A percentile compares a stretch with the other conserved stretches of the same genome.
Evolutionary conservation across 1,140 invertebrate species (phyloP).

Genomic region (Aphaenogaster rudis): DNA sequence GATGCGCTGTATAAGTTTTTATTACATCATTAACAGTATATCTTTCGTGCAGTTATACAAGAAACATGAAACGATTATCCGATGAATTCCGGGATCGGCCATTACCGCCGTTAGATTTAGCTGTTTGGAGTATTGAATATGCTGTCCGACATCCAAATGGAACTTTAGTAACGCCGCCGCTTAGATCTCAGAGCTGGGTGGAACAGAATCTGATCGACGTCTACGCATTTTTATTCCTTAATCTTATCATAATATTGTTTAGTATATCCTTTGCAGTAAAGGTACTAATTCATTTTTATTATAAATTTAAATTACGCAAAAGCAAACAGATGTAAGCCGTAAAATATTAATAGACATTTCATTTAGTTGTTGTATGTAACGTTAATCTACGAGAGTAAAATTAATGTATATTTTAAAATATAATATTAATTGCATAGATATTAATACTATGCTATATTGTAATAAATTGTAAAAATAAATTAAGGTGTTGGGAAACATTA

Average conservation of each 20-base stretch:
- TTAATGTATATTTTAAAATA: not conserved
- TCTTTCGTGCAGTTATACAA: slow-evolving; percentile 15
- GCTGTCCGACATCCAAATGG: slow-evolving; percentile 1
- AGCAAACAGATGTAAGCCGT: not conserved
- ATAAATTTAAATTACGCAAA: not conserved
- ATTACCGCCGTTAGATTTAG: slow-evolving; percentile 22
- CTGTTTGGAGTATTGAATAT: slow-evolving; percentile 31
- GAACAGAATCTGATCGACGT: not conserved
- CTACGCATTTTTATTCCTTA: not conserved
- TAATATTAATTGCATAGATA: not conserved
- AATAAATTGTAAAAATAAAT: not conserved
- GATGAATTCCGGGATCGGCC: slow-evolving; percentile 29
- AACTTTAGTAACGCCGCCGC: too few species aligned
- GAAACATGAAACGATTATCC: not conserved
- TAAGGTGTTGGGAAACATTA: not conserved
- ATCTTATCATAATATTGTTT: not conserved
- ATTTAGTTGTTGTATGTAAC: not conserved
- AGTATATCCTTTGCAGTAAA: not conserved
- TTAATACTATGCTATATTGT: not conserved
- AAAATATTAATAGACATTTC: not conserved
- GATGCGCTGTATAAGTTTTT: too few species aligned
- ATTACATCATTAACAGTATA: slow-evolving; percentile 7
- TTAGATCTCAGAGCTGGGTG: not conserved
- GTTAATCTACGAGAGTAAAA: not conserved
- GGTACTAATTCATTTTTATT: not conserved